Percentiles rank a stretch among this genome's conserved stretches.
These are phyloP conservation scores for Myotis yumanensis DNA, from an alignment of 2,113 vertebrate genomes.

Conservation along the genomic window DNA sequence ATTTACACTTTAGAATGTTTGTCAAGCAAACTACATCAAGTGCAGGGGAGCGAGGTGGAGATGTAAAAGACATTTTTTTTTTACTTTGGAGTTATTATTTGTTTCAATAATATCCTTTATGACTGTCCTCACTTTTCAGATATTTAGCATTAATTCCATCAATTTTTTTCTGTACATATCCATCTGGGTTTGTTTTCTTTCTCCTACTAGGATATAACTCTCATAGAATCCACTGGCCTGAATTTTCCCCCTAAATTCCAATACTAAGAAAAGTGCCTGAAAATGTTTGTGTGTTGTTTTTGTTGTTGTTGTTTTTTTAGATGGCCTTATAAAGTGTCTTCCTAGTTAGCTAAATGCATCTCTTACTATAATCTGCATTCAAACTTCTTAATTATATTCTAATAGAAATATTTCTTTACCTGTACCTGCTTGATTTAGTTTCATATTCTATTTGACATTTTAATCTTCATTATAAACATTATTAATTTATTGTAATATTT, in stretches of 20 bases:
- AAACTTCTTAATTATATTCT: slow-evolving; percentile 6
- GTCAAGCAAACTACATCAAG: not conserved
- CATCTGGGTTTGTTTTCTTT: not conserved
- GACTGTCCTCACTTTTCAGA: not conserved
- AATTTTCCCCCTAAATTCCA: not conserved
- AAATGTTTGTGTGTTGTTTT: not conserved
- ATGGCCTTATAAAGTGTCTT: not conserved
- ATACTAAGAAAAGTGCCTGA: not conserved
- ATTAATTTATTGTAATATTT: slow-evolving; percentile 32
- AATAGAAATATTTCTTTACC: not conserved
- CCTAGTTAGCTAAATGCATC: not conserved
- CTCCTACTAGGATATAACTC: not conserved
- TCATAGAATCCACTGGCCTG: not conserved
- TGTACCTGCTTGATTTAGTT: not conserved
- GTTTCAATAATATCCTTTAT: not conserved
- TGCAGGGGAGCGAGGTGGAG: not conserved
- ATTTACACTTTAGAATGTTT: not conserved
- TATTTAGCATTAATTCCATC: not conserved
- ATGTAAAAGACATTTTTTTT: not conserved
- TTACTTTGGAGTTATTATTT: not conserved
- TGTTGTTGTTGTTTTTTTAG: not conserved
- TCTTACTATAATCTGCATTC: not conserved
- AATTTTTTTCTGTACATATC: not conserved
- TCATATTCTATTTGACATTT: not conserved
- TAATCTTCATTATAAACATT: not conserved